These are phyloP conservation scores for Hexactinellida sp. DNA, from an alignment of 37 sponge, comb jelly and placozoan genomes.

Conservation along the genomic window DNA sequence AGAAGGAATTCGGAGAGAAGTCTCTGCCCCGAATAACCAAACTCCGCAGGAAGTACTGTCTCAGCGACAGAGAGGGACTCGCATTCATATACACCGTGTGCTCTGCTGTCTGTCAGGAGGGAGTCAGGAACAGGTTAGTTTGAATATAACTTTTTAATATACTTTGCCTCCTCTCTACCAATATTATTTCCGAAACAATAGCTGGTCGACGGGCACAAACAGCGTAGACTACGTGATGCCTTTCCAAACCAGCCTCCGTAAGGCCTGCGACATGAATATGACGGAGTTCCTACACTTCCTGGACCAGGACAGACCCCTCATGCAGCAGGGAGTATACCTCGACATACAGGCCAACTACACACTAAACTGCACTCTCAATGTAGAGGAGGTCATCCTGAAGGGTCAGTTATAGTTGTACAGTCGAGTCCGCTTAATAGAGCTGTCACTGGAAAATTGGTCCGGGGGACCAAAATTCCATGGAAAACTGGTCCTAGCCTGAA, in stretches of 20 bases:
- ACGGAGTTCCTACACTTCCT: neutral
- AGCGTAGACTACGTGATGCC: neutral
- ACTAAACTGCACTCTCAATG: conserved; percentile 24
- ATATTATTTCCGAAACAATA: neutral
- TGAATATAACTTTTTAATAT: too few relatives aligned
- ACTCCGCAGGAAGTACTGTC: conserved; percentile 32
- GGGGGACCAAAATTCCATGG: too few relatives aligned
- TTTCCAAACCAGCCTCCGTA: conserved; percentile 27
- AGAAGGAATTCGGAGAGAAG: conserved; percentile 36
- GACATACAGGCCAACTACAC: conserved; percentile 55
- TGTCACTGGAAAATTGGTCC: too few relatives aligned
- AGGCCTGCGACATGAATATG: conserved; percentile 26
- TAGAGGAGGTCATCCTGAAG: conserved; percentile 37
- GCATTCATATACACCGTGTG: conserved; percentile 32
- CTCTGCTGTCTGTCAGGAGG: neutral
- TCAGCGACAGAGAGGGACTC: conserved; percentile 36
- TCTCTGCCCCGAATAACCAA: conserved; percentile 44
- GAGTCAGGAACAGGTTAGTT: neutral
- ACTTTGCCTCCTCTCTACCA: too few relatives aligned
- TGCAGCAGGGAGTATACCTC: conserved; percentile 63
- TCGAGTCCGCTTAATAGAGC: too few relatives aligned
- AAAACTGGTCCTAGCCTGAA: too few relatives aligned
- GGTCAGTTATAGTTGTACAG: too few relatives aligned
- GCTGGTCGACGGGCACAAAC: neutral
- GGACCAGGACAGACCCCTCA: conserved; percentile 34